These are phyloP conservation scores for Ibidorhyncha struthersii DNA, from an alignment of 2,113 vertebrate species.

Conservation along the genomic window DNA sequence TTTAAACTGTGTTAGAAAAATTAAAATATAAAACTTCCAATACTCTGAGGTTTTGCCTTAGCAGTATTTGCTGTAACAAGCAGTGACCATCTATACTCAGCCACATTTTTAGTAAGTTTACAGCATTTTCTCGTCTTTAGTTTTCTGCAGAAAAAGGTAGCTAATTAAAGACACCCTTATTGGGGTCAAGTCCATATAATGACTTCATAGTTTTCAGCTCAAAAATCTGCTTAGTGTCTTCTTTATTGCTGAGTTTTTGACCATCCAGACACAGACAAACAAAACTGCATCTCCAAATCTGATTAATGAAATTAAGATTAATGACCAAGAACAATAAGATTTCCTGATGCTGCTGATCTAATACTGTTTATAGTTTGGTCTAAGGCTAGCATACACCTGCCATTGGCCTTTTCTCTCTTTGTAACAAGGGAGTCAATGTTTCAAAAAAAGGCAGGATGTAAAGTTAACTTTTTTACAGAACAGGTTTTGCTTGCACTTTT, in stretches of 20 bases:
- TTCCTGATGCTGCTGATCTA: conserved; percentile 47
- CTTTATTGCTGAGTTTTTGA: background rate
- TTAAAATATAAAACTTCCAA: background rate
- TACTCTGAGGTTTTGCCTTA: background rate
- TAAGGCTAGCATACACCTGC: background rate
- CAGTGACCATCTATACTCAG: background rate
- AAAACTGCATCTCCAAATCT: conserved; percentile 55
- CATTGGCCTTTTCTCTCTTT: background rate
- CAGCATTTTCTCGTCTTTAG: background rate
- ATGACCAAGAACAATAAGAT: conserved; percentile 35
- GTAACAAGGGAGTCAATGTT: background rate
- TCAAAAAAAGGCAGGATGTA: background rate
- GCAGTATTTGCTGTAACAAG: background rate
- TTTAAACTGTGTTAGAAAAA: background rate
- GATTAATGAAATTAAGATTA: conserved; percentile 69
- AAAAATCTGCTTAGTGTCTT: conserved; percentile 34
- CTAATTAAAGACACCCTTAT: background rate
- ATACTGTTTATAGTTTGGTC: conserved; percentile 25
- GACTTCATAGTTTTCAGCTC: conserved; percentile 32
- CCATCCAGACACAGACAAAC: conserved; percentile 39
- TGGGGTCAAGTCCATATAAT: background rate
- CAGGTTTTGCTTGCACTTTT: background rate
- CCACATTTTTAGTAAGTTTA: background rate
- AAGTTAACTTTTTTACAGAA: background rate
- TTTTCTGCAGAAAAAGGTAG: background rate